Evolutionary conservation across 2,888 invertebrate species (phyloP), one percentile per base, ranked within the genome.

Genomic region (Sarcophaga caerulescens): DNA sequence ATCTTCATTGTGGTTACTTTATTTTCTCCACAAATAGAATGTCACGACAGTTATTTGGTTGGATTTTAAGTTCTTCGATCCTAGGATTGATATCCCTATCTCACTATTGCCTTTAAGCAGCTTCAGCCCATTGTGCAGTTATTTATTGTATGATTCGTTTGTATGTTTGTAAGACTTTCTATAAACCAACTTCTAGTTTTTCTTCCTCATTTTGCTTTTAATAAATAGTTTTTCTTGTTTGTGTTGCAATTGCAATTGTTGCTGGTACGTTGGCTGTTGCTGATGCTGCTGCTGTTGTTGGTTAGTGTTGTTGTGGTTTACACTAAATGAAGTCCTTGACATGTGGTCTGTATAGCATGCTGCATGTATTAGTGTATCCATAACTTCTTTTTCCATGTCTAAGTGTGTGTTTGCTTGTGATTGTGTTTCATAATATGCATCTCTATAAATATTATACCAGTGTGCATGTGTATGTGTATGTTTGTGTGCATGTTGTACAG

Each of bases 241-340:
- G 47, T 80, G 35, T 35, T 74, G 52, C 52, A 52, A 71, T 79
- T 80, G 68, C 60, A 76, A 73, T 84, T 81, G 81, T 82, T 73
- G 79, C 73, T 75, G 78, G 21, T 81, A 76, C 63, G 62, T 75
- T 69, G 73, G 66, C n/a, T 78, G 78, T 81, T 70, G 14, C 23
- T 83, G 59, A 57, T 80, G 60, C 52, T 77, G 65, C n/a, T 75
- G 77, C 65, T 71, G 65, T 65, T 83, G 75, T 83, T 86, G 83
- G 86, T 79, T 77, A 80, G 74, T 83, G 76, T 82, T 83, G 83
- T 77, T 79, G 85, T 84, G 84, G 85, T 83, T 87, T 75, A 35
- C 74, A 74, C 84, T 81, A 82, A 87, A 87, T 86, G 81, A 85
- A 87, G 85, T 85, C 81, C 86, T 80, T 88, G 87, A 82, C 85